Conservation (phyloP, 2,797 vertebrate species). For the Sphenodon punctatus region DNA sequence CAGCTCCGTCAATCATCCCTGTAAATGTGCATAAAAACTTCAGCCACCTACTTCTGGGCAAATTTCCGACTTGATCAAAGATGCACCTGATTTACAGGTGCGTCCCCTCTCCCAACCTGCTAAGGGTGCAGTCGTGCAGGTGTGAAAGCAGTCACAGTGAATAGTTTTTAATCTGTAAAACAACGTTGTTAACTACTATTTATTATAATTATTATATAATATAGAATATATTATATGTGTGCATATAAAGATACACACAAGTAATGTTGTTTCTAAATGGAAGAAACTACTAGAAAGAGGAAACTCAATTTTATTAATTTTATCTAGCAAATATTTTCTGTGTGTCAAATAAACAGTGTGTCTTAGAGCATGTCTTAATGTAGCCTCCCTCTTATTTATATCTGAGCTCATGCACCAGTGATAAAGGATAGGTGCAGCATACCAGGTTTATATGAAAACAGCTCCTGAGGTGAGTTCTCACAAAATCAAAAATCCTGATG, state of each 20-base stretch:
- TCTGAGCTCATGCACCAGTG: background rate
- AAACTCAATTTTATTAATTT: background rate
- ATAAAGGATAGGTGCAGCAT: constrained; percentile 7
- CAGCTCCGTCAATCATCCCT: no score
- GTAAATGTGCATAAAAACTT: no score
- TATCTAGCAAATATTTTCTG: constrained; percentile 25
- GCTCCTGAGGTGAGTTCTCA: constrained; percentile 6
- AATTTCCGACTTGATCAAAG: no score
- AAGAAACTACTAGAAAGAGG: background rate
- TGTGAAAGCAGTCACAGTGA: no score
- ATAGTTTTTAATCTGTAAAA: constrained; percentile 27
- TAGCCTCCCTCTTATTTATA: constrained; percentile 50
- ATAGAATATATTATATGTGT: background rate
- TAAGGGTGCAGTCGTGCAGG: no score
- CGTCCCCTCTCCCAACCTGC: no score
- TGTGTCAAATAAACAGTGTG: constrained; percentile 42
- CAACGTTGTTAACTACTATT: background rate
- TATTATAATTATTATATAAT: no score
- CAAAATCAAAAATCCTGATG: constrained; percentile 28
- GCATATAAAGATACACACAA: constrained; percentile 12
- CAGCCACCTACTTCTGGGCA: no score
- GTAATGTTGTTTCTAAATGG: constrained; percentile 19
- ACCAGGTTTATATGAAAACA: constrained; percentile 11
- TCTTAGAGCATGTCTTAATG: constrained; percentile 2
- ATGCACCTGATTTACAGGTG: no score